Evolutionary conservation across 1,140 invertebrate species (phyloP).

Genomic region (Melitaea cinxia): DNA sequence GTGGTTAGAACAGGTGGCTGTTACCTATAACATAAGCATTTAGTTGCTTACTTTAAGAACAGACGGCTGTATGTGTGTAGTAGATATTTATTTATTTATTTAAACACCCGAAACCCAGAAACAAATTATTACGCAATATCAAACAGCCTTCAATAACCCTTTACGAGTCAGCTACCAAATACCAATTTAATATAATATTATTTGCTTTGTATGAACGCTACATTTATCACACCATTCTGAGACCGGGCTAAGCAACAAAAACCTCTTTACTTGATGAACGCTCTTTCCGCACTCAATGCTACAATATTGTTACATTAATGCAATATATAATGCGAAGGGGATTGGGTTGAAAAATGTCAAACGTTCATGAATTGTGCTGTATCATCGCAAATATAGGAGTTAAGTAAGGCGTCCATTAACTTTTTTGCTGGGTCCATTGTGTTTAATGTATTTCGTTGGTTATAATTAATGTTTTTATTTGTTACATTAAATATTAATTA

Average conservation of each 20-base stretch:
- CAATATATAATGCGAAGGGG: constrained; percentile 3
- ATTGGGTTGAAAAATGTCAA: constrained; percentile 40
- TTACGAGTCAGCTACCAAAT: neutral
- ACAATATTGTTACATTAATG: constrained; percentile 32
- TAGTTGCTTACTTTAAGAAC: no score
- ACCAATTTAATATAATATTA: neutral
- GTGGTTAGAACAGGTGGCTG: no score
- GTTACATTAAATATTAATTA: neutral
- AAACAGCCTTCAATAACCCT: no score
- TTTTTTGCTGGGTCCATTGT: constrained; percentile 50
- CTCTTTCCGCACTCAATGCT: constrained; percentile 2
- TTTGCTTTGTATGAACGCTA: no score
- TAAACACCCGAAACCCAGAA: no score
- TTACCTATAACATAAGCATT: no score
- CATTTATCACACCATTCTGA: neutral
- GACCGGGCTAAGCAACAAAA: neutral
- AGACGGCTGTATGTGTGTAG: no score
- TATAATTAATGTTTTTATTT: neutral
- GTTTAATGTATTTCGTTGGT: constrained; percentile 45
- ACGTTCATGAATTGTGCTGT: constrained; percentile 38
- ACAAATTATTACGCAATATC: no score
- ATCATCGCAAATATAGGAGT: constrained; percentile 46
- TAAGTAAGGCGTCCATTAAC: constrained; percentile 51
- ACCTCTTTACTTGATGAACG: constrained; percentile 30
- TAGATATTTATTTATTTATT: no score